These are phyloP conservation scores for Coptodon rendalli DNA, from an alignment of 2,113 vertebrate species.

Conservation along the genomic window DNA sequence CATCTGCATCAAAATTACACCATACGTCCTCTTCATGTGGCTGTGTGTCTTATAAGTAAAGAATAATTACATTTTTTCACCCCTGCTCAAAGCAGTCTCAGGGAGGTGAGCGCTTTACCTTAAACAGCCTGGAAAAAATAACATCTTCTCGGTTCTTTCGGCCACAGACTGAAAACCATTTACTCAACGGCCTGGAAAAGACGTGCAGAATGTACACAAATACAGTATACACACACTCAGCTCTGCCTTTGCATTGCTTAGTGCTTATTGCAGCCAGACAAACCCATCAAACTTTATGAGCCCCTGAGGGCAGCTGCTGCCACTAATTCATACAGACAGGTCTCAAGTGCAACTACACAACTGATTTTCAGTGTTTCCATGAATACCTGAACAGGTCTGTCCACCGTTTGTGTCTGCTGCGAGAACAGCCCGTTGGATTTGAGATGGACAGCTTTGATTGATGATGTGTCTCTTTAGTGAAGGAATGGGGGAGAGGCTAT, in stretches of 20 bases:
- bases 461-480: constrained; percentile 2
- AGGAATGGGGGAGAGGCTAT: not conserved
- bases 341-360: constrained; percentile 23
- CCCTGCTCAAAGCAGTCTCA: not conserved
- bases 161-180: not conserved
- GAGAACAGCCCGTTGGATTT: constrained; percentile 15
- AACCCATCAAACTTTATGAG: constrained; percentile 51
- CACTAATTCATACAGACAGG: constrained; percentile 23
- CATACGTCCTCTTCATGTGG: not conserved
- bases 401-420: not conserved
- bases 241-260: constrained; percentile 1
- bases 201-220: not conserved
- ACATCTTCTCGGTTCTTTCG: not conserved
- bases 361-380: constrained; percentile 26
- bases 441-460: not conserved
- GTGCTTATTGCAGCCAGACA: constrained; percentile 43
- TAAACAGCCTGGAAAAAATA: not conserved
- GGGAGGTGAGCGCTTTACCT: not conserved
- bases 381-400: constrained; percentile 48
- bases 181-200: not conserved
- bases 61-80: not conserved
- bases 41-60: not conserved
- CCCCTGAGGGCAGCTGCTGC: constrained; percentile 2
- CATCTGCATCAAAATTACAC: not conserved
- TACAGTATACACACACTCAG: not conserved